A percentile compares a stretch with the other conserved stretches of the same genome.
These are phyloP conservation scores for Cassiopea xamachana DNA, from an alignment of 30 jellyfish, hydroid and myxozoan genomes.

Conservation along the genomic window DNA sequence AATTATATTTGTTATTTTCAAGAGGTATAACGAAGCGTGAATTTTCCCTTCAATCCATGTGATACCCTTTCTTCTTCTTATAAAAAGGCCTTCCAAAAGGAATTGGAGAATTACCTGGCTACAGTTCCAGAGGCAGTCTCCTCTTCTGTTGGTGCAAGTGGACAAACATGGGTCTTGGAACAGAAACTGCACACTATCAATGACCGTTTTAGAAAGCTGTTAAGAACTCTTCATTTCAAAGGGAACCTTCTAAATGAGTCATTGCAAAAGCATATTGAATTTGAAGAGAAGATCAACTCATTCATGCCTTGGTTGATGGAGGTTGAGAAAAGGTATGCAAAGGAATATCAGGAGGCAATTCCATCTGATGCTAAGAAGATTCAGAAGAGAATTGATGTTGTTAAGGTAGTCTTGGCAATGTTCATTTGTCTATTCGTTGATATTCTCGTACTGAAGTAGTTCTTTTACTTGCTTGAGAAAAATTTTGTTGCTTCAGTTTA, in stretches of 20 bases:
- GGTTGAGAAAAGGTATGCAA: constrained; percentile 81
- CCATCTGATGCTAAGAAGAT: constrained; percentile 92
- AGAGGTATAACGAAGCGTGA: no score
- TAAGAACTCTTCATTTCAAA: constrained; percentile 87
- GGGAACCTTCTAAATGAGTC: constrained; percentile 92
- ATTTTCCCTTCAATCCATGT: no score
- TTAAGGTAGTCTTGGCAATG: constrained; percentile 49
- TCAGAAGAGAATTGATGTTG: constrained; percentile 70
- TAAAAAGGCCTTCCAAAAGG: constrained; percentile 94
- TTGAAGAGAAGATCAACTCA: constrained; percentile 77
- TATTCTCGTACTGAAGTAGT: background rate
- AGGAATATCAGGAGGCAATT: constrained; percentile 83
- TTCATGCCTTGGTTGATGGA: constrained; percentile 95
- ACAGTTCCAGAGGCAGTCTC: constrained; percentile 93
- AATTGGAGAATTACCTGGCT: constrained; percentile 90
- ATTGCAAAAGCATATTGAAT: constrained; percentile 84
- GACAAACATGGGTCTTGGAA: constrained; percentile 98
- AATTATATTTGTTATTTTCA: no score
- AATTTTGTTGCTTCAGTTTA: no score
- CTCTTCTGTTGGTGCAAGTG: constrained; percentile 81
- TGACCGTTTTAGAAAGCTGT: constrained; percentile 88
- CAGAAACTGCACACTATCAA: constrained; percentile 93
- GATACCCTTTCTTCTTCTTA: background rate
- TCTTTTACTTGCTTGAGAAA: no score
- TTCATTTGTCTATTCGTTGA: background rate